Evolutionary conservation across 2,797 vertebrate genomes (phyloP), one percentile per base, ranked within the genome.

Genomic region (Falco columbarius): DNA sequence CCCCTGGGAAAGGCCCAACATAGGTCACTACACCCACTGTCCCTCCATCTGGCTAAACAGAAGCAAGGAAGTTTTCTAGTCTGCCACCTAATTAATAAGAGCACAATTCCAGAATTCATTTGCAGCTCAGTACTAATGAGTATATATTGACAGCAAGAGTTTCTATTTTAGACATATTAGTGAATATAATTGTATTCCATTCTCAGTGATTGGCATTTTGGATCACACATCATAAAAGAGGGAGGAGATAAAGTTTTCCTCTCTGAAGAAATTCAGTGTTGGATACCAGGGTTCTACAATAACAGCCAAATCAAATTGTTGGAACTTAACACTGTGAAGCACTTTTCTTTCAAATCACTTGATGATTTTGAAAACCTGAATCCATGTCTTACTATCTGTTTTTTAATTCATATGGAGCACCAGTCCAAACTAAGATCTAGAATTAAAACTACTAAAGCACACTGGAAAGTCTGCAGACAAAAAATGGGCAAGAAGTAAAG

Each of bases 161-260:
- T 97, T 96, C 97, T 96, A 97, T 98, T 97, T 98, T 97, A 97
- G 94, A 97, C 92, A 93, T 97, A 97, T 97, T 98, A 98, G 97
- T 97, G 97, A 97, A 96, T 86, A 65, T 97, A 93, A 97, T 96
- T 97, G 97, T 97, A 97, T 96, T 97, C 91, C 87, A 92, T 90
- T 90, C 94, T 90, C 72, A 94, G 70, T 98, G 97, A 96, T 97
- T 98, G 98, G 95, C 96, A 98, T 97, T 97, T 97, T 94, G 96
- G 81, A 90, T 97, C 96, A 96, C 89, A 96, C 92, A 96, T 92
- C 86, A 86, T 95, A 86, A 92, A 97, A 97, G 89, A 97, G 95
- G 96, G 82, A 92, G 94, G 92, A 95, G 94, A 97, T 76, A 80
- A 96, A 96, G 92, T 84, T 92, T 97, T 96, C 86, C 67, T 97